Conservation (phyloP, 2,888 invertebrate species). For the Tipula helvola region DNA sequence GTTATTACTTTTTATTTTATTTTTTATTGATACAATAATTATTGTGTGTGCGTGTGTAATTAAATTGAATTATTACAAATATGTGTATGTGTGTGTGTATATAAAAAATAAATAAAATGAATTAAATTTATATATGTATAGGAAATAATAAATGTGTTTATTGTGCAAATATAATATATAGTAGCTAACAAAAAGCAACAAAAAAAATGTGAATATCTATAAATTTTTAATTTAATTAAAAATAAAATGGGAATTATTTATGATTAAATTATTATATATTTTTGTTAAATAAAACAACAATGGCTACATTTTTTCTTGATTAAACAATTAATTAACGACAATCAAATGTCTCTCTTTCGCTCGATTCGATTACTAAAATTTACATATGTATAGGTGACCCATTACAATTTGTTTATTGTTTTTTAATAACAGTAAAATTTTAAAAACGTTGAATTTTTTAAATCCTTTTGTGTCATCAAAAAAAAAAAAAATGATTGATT, state of each 20-base stretch:
- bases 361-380: not conserved
- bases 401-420: not conserved
- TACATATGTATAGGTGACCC: not conserved
- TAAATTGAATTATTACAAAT: not conserved
- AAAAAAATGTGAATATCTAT: not conserved
- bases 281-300: slow-evolving; percentile 4
- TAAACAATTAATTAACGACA: not conserved
- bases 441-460: not conserved
- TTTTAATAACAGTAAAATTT: not conserved
- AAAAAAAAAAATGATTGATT: not conserved
- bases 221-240: not conserved
- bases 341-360: not conserved
- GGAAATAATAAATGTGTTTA: slow-evolving; percentile 4
- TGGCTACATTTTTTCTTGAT: not conserved
- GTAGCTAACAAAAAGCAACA: not conserved
- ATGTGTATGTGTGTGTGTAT: not conserved
- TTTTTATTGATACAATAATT: not conserved
- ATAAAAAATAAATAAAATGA: not conserved
- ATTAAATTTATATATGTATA: not conserved
- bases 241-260: not conserved
- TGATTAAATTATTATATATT: not conserved
- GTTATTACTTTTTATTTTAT: not conserved
- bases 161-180: not conserved
- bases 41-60: slow-evolving; percentile 5
- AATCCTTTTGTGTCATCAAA: not conserved